These are phyloP conservation scores for Pollenia griseotomentosa DNA, from an alignment of 2,888 invertebrate genomes.

Conservation along the genomic window DNA sequence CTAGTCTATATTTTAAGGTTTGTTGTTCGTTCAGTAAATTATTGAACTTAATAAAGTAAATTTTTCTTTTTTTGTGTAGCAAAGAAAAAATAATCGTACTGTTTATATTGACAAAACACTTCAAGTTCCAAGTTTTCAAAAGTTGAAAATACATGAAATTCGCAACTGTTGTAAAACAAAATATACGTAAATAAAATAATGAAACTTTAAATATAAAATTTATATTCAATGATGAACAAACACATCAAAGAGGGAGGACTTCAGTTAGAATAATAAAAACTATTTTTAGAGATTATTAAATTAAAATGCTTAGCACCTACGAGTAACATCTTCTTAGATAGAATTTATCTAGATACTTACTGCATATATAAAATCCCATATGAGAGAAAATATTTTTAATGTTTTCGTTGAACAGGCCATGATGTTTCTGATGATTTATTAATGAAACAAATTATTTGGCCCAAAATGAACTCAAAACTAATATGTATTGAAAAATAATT, in stretches of 20 bases:
- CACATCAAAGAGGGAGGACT: slow-evolving; percentile 30
- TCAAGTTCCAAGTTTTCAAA: slow-evolving; percentile 3
- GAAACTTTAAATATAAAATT: slow-evolving; percentile 42
- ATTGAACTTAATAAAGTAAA: background rate
- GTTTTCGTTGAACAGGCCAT: slow-evolving; percentile 81
- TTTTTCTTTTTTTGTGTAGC: background rate
- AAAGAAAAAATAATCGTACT: background rate
- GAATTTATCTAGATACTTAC: slow-evolving; percentile 75
- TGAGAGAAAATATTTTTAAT: slow-evolving; percentile 78
- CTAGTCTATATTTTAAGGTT: too few relatives aligned
- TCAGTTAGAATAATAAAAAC: slow-evolving; percentile 14
- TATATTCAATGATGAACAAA: slow-evolving; percentile 56
- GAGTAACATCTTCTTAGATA: background rate
- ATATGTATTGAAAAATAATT: too few relatives aligned
- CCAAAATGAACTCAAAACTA: background rate
- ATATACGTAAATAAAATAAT: background rate
- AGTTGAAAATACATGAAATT: background rate
- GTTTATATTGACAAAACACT: slow-evolving; percentile 26
- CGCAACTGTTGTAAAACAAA: slow-evolving; percentile 1
- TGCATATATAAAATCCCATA: slow-evolving; percentile 80
- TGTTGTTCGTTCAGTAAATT: too few relatives aligned
- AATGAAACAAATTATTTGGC: slow-evolving; percentile 9
- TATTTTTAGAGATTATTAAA: slow-evolving; percentile 18
- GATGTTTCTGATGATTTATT: slow-evolving; percentile 54
- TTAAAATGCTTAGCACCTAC: background rate